Percentiles rank a stretch among this genome's conserved stretches.
Evolutionary conservation across 1,140 invertebrate species (phyloP).

Genomic region (Thaumatotibia leucotreta): DNA sequence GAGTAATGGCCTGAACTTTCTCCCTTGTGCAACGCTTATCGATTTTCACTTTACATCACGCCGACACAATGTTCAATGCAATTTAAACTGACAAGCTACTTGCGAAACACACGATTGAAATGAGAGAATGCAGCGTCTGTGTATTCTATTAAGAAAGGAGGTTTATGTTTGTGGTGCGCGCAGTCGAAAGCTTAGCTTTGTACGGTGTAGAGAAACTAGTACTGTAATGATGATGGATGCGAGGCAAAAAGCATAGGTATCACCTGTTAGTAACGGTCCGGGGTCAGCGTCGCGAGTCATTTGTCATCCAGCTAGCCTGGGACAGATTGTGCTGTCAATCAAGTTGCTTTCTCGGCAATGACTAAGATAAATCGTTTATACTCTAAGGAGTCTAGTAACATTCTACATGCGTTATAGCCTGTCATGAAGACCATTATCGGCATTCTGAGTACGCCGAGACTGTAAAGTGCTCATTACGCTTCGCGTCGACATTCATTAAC

Average conservation of each 20-base stretch:
- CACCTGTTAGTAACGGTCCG: conserved; percentile 6
- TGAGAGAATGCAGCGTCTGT: neutral
- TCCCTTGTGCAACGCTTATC: neutral
- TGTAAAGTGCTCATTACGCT: neutral
- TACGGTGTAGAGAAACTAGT: neutral
- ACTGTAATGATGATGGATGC: conserved; percentile 4
- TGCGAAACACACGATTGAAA: neutral
- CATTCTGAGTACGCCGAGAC: neutral
- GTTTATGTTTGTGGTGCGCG: neutral
- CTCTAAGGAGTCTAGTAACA: neutral
- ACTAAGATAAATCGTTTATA: conserved; percentile 17
- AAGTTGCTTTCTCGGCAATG: conserved; percentile 21
- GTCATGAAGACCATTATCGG: neutral
- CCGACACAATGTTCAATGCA: conserved; percentile 4
- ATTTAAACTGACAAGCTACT: conserved; percentile 10
- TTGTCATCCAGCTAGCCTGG: conserved; percentile 15
- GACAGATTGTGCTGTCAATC: conserved; percentile 33
- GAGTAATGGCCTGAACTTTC: neutral
- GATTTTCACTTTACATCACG: conserved; percentile 4
- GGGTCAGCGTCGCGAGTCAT: conserved; percentile 2
- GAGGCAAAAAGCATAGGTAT: conserved; percentile 1
- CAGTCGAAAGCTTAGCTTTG: conserved; percentile 1
- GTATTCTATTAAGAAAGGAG: neutral
- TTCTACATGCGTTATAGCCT: neutral
- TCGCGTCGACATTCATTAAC: neutral